These are phyloP conservation scores for Poliocrania exsul DNA, from an alignment of 2,797 vertebrate species.

Conservation along the genomic window DNA sequence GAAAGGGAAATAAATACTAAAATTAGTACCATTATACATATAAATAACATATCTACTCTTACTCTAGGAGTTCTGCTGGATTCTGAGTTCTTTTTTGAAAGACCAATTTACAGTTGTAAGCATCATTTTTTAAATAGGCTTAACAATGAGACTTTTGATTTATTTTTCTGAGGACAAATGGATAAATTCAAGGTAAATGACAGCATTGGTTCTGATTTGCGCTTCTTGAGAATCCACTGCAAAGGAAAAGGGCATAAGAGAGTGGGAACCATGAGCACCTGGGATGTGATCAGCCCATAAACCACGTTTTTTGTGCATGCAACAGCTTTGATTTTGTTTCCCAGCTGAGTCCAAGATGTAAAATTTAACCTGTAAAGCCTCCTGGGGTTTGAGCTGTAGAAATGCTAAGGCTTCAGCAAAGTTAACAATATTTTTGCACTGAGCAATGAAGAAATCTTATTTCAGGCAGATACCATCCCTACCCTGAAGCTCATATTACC, in stretches of 20 bases:
- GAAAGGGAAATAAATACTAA: neutral
- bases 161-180: neutral
- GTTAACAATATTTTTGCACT: neutral
- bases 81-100: neutral
- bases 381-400: neutral
- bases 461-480: neutral
- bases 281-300: neutral
- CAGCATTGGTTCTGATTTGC: neutral
- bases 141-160: neutral
- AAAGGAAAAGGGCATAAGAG: neutral
- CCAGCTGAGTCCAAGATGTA: neutral
- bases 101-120: neutral
- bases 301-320: accelerated
- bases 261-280: neutral
- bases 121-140: neutral
- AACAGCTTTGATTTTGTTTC: neutral
- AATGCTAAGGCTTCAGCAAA: neutral
- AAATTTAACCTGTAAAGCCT: neutral
- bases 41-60: neutral
- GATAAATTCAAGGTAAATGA: neutral
- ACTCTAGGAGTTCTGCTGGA: neutral
- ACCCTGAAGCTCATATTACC: neutral
- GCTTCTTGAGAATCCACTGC: neutral
- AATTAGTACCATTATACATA: accelerated
- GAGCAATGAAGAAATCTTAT: neutral